These are phyloP conservation scores for Drosophila nannoptera DNA, from an alignment of 1,140 invertebrate species.

Conservation along the genomic window DNA sequence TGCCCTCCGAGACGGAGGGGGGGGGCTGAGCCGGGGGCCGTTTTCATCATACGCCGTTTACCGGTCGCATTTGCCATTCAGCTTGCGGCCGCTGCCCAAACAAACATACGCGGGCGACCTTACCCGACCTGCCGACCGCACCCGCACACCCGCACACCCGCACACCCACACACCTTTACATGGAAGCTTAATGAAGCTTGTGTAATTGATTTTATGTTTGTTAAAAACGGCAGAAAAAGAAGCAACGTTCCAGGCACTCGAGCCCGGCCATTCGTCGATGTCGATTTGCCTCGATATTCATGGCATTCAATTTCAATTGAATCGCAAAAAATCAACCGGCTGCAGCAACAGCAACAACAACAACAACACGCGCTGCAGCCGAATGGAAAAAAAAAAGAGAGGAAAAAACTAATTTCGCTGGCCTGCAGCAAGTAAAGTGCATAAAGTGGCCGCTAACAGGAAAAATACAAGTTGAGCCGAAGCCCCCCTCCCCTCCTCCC, in stretches of 20 bases:
- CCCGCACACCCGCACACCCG: slow-evolving; percentile 6
- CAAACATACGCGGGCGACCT: slow-evolving; percentile 29
- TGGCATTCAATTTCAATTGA: slow-evolving; percentile 73
- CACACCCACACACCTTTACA: slow-evolving; percentile 18
- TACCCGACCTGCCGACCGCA: slow-evolving; percentile 33
- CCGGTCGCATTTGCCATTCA: slow-evolving; percentile 27
- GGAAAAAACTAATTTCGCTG: slow-evolving; percentile 61
- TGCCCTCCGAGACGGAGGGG: neutral
- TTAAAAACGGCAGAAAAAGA: slow-evolving; percentile 76
- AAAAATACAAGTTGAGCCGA: slow-evolving; percentile 42
- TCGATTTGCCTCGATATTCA: slow-evolving; percentile 67
- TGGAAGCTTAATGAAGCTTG: slow-evolving; percentile 72
- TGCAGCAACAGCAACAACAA: slow-evolving; percentile 4
- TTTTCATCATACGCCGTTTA: slow-evolving; percentile 46
- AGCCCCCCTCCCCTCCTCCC: too few species aligned
- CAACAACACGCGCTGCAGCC: slow-evolving; percentile 1
- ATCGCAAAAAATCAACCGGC: slow-evolving; percentile 51
- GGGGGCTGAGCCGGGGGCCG: slow-evolving; percentile 19
- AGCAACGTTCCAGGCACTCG: slow-evolving; percentile 47
- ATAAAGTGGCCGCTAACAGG: slow-evolving; percentile 53
- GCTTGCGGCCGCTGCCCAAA: slow-evolving; percentile 21
- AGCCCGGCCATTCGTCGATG: slow-evolving; percentile 24
- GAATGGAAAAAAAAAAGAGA: slow-evolving; percentile 12
- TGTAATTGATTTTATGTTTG: slow-evolving; percentile 77
- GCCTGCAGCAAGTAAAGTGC: slow-evolving; percentile 61